Base-by-base conservation (phyloP, 2,888 invertebrate genomes). In the Cephus nigrinus region DNA sequence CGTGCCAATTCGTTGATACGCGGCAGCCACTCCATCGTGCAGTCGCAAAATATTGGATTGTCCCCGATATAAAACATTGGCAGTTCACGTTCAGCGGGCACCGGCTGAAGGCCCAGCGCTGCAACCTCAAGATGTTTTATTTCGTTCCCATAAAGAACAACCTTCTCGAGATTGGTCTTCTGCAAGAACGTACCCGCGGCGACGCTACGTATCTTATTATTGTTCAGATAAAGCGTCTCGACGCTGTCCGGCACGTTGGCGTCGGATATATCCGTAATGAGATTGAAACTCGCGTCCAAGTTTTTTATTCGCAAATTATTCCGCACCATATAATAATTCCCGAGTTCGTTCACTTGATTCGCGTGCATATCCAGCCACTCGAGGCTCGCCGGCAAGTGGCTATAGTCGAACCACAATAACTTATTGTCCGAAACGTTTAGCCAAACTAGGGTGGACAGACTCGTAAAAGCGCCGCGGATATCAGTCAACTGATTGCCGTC, bases 21-120 rank as follows among this genome's bases (percentile, higher is more conserved):
- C 87, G 96, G 94, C 86, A 97, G 91, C 97, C 97, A 97, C 92
- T 97, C 97, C 96, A 97, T 96, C 86, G 95, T 95, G 92, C 97
- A 97, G 92, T 97, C 96, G 91, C 97, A 97, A 85, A 95, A 93
- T 90, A 97, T 95, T 80, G 97, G 97, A 93, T 97, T 97, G 87
- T 95, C 95, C 75, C 96, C 96, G 83, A 97, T 94, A 90, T 95
- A 96, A 92, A 97, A 96, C 89, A 95, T 94, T 30, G 96, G 96
- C 84, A 96, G 92, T 88, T 95, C 95, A 91, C 93, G 94, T 86
- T 95, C 94, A 83, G 94, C 94, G 3, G 94, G 93, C 77, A 95
- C 94, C 77, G 94, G 92, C 84, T 94, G 94, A 88, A 96, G 92
- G 84, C 95, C 94, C 83, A 97, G 93, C 30, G 96, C 95, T 9